Conservation (phyloP, 2,888 invertebrate species). For the Blera fallax region DNA sequence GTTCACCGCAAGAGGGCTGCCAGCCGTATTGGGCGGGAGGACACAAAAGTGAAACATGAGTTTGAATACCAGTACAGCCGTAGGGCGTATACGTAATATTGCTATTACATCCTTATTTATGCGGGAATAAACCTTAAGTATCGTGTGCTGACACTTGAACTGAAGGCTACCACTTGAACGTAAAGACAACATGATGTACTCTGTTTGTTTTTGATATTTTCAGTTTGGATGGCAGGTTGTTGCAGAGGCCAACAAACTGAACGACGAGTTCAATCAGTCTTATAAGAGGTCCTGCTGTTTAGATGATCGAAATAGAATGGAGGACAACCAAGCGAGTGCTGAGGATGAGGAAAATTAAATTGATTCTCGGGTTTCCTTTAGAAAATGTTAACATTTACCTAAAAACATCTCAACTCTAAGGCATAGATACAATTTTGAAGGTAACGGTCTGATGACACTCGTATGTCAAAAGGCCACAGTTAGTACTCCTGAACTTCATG, state of each 20-base stretch:
- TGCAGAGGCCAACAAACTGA: slow-evolving; percentile 1
- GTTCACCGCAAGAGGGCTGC: slow-evolving; percentile 30
- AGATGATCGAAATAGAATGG: not conserved
- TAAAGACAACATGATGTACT: slow-evolving; percentile 35
- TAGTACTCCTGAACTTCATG: no score
- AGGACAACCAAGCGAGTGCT: not conserved
- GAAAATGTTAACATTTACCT: no score
- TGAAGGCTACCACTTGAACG: slow-evolving; percentile 60
- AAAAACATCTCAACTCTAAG: no score
- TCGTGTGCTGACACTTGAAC: slow-evolving; percentile 64
- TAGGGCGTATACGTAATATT: slow-evolving; percentile 57
- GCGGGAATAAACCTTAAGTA: slow-evolving; percentile 56
- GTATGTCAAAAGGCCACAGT: no score
- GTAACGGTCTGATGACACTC: no score
- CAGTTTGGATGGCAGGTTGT: not conserved
- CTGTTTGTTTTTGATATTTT: not conserved
- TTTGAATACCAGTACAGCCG: slow-evolving; percentile 26
- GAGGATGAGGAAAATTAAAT: no score
- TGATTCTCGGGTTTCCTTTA: no score
- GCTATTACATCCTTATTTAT: slow-evolving; percentile 61
- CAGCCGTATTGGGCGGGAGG: not conserved
- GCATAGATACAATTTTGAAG: no score
- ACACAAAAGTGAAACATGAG: slow-evolving; percentile 44
- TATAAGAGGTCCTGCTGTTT: not conserved
- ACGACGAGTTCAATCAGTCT: not conserved